Percentiles rank a stretch among this genome's conserved stretches.
Conservation (phyloP, 2,113 vertebrate genomes). For the Serilophus lunatus region DNA sequence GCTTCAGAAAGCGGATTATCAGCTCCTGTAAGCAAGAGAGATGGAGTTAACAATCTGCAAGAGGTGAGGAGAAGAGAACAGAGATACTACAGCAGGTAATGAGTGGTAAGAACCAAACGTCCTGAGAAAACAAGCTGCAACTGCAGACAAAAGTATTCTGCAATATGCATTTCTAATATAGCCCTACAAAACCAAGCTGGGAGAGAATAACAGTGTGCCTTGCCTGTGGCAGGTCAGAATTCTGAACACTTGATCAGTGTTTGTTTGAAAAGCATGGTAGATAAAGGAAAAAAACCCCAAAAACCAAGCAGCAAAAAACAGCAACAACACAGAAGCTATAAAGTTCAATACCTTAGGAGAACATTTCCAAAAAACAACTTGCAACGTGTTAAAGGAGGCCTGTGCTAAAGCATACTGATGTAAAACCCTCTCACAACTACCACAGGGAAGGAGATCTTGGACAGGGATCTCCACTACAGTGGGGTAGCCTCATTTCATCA, state of each 20-base stretch:
- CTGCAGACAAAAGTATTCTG: background rate
- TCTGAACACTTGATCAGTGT: background rate
- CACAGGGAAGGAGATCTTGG: background rate
- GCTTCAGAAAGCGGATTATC: conserved; percentile 88
- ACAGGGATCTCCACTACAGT: background rate
- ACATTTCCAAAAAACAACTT: background rate
- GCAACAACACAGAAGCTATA: background rate
- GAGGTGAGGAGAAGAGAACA: background rate
- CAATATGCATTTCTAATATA: background rate
- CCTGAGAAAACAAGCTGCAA: background rate
- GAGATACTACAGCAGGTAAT: background rate
- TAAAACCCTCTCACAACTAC: background rate
- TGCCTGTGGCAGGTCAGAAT: background rate
- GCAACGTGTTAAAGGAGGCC: background rate
- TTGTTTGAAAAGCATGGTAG: background rate
- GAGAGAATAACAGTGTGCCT: background rate
- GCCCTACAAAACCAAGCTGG: background rate
- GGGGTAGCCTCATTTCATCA: background rate
- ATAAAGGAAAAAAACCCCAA: background rate
- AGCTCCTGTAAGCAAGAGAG: conserved; percentile 81
- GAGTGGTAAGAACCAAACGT: background rate
- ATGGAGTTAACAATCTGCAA: background rate
- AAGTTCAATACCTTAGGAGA: background rate
- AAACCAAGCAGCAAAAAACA: background rate
- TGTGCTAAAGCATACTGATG: background rate